Percentiles rank a stretch among this genome's conserved stretches.
phyloP scores from a whole-genome alignment of 1,140 invertebrate genomes.

The Diachasma alloeum region DNA sequence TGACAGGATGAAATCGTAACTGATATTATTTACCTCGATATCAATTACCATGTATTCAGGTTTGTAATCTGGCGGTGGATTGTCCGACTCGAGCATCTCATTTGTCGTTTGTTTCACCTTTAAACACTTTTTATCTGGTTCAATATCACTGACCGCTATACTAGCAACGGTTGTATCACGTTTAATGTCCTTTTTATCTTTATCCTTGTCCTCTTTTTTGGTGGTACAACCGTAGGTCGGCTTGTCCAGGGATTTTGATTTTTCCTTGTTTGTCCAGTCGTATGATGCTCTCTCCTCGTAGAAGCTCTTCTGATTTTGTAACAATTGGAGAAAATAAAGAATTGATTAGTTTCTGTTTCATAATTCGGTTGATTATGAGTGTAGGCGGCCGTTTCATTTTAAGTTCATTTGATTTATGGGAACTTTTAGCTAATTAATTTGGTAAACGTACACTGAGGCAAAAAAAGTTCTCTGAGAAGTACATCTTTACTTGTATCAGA shows the following conservation, averaged over 20 bases:
- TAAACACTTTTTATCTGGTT: slow-evolving; percentile 42
- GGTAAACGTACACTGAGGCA: no score
- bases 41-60: slow-evolving; percentile 62
- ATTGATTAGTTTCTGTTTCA: background rate
- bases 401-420: no score
- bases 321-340: slow-evolving; percentile 9
- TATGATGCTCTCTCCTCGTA: slow-evolving; percentile 51
- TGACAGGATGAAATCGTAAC: slow-evolving; percentile 10
- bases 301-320: slow-evolving; percentile 47
- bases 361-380: background rate
- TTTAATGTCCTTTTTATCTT: slow-evolving; percentile 52
- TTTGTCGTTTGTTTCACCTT: slow-evolving; percentile 60
- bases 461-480: no score
- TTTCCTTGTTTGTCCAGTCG: slow-evolving; percentile 60
- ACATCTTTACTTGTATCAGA: no score
- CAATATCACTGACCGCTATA: slow-evolving; percentile 36
- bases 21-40: slow-evolving; percentile 52
- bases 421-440: no score
- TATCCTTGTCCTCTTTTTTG: slow-evolving; percentile 57
- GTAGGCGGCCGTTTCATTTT: no score
- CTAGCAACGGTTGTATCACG: slow-evolving; percentile 30
- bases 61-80: slow-evolving; percentile 58
- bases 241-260: slow-evolving; percentile 60
- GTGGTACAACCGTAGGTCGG: slow-evolving; percentile 43
- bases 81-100: slow-evolving; percentile 62